Percentiles rank a stretch among this genome's conserved stretches.
phyloP scores from a whole-genome alignment of 2,888 invertebrate genomes.

The Matsumyia berberina region DNA sequence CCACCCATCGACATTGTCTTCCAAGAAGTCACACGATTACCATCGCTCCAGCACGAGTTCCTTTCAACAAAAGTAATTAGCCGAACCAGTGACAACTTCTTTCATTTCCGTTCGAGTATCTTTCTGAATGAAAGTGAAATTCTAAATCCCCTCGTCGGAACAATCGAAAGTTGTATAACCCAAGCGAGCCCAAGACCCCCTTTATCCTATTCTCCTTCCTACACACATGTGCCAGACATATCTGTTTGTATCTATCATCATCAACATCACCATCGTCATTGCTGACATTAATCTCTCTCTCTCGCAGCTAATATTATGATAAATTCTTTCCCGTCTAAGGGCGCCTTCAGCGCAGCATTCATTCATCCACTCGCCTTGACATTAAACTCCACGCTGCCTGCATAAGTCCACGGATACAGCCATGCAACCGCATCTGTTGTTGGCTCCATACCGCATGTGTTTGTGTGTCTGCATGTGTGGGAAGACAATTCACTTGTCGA shows the following conservation, averaged over 20 bases:
- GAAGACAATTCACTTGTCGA: slow-evolving; percentile 76
- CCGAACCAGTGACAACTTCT: slow-evolving; percentile 43
- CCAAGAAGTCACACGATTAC: not conserved
- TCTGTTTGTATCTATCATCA: slow-evolving; percentile 54
- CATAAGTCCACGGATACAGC: slow-evolving; percentile 23
- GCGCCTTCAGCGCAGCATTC: slow-evolving; percentile 65
- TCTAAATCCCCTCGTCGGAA: slow-evolving; percentile 53
- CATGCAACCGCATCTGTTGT: slow-evolving; percentile 15
- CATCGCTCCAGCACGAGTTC: not conserved
- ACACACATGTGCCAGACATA: slow-evolving; percentile 38
- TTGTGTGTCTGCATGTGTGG: slow-evolving; percentile 48
- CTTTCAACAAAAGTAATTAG: slow-evolving; percentile 8
- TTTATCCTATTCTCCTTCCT: slow-evolving; percentile 31
- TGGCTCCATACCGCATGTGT: not conserved
- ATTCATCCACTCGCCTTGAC: slow-evolving; percentile 70
- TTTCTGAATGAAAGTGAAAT: slow-evolving; percentile 67
- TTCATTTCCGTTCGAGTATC: slow-evolving; percentile 31
- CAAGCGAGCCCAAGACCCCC: slow-evolving; percentile 17
- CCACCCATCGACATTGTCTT: not conserved
- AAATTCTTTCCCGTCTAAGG: slow-evolving; percentile 70
- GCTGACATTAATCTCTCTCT: slow-evolving; percentile 70
- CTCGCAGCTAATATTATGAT: slow-evolving; percentile 63
- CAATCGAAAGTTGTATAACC: slow-evolving; percentile 63
- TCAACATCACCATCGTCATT: slow-evolving; percentile 60
- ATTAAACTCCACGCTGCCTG: slow-evolving; percentile 62